Evolutionary conservation across 2,888 invertebrate genomes (phyloP), one percentile per base, ranked within the genome.

Genomic region (Zele albiditarsus): DNA sequence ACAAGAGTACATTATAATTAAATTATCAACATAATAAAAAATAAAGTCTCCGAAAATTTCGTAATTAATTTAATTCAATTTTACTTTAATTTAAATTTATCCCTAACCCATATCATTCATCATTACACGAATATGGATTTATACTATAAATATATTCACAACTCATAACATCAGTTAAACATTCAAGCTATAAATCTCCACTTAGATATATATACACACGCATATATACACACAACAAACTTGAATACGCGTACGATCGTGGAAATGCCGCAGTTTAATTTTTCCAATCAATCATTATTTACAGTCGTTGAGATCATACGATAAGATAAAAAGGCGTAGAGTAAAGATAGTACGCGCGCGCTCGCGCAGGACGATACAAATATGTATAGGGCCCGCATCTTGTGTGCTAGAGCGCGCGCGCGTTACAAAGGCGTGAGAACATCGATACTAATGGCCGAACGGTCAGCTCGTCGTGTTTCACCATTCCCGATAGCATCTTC

Each of bases 361-460:
- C 80, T 38, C 12, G 79, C 78, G 33, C 77, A 80, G 82, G 80
- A 81, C 80, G 81, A 79, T 79, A 83, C 82, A 80, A 83, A 83
- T 83, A 82, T 81, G 83, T 82, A 84, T 53, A 53, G 53, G 53
- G 82, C 80, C 78, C 80, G 74, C 77, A 78, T 77, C 74, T 76
- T 74, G 53, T 69, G 60, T 53, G 63, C 62, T 14, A 23, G 28
- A 12, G n/a, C 69, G 63, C 74, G 81, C 79, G 76, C 76, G 78
- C 73, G 79, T 79, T 79, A 80, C 81, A 82, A 81, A 84, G 84
- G 84, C 84, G 84, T 84, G 84, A 84, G 84, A 84, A 84, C 83
- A 84, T 82, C 82, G 84, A 84, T 84, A 83, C 83, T 84, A 84
- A 84, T 84, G 84, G 84, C 80, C 82, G 80, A 53, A 83, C 83